Evolutionary conservation across 1,140 invertebrate genomes (phyloP).

Genomic region (Lepidurus apus): DNA sequence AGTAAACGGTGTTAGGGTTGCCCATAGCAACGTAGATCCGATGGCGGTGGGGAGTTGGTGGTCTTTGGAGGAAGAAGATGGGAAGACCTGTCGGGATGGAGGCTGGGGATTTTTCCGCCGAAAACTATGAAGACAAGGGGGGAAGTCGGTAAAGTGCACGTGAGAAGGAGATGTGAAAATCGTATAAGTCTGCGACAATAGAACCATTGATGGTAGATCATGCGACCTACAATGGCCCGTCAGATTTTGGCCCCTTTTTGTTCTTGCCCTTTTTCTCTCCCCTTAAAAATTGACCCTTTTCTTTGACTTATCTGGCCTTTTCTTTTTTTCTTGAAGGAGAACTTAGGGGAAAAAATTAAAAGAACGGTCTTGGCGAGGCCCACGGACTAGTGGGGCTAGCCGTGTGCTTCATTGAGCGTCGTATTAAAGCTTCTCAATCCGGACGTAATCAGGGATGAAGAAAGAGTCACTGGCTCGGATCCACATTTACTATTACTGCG

Average conservation of each 20-base stretch:
- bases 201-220: slow-evolving; percentile 19
- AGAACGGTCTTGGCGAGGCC: background rate
- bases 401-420: slow-evolving; percentile 4
- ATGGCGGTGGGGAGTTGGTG: background rate
- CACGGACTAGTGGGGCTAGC: background rate
- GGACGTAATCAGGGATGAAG: slow-evolving; percentile 21
- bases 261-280: background rate
- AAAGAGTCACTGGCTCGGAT: slow-evolving; percentile 18
- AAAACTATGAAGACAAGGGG: background rate
- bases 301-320: background rate
- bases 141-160: background rate
- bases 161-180: slow-evolving; percentile 12
- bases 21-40: background rate
- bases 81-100: background rate
- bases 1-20: slow-evolving; percentile 12
- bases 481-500: slow-evolving; percentile 9
- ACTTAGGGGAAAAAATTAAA: background rate
- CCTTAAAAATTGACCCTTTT: background rate
- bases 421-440: slow-evolving; percentile 19
- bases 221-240: slow-evolving; percentile 7
- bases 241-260: background rate
- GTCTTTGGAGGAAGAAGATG: background rate
- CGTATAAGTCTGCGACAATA: slow-evolving; percentile 3
- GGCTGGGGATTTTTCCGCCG: background rate
- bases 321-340: background rate